Percentiles rank a stretch among this genome's conserved stretches.
Conservation (phyloP, 2,113 vertebrate genomes). For the Tringa solitaria region DNA sequence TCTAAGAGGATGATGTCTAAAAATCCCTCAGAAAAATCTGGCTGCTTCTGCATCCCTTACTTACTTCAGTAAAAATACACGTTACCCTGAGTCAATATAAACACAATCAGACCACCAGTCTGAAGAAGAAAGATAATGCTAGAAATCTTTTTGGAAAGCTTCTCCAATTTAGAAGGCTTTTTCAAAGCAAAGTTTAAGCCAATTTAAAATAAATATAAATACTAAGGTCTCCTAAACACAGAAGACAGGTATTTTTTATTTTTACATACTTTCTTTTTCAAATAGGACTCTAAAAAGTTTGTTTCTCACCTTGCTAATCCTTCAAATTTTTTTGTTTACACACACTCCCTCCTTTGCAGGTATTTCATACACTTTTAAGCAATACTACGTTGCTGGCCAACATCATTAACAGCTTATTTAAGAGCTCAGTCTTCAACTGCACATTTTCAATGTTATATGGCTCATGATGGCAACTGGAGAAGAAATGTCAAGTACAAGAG, state of each 20-base stretch:
- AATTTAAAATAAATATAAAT: background rate
- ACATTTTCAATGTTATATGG: background rate
- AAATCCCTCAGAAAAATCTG: background rate
- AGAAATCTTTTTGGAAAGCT: background rate
- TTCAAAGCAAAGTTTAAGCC: background rate
- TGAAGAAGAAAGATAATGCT: rapidly evolving
- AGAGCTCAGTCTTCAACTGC: background rate
- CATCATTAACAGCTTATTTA: background rate
- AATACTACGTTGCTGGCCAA: background rate
- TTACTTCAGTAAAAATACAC: background rate
- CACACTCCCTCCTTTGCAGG: background rate
- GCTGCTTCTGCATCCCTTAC: background rate
- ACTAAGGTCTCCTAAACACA: background rate
- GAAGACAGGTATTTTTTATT: background rate
- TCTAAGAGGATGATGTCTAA: background rate
- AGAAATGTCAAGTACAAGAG: background rate
- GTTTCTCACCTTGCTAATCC: background rate
- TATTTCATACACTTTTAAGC: background rate
- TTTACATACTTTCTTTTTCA: background rate
- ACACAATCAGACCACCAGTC: background rate
- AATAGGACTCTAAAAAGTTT: background rate
- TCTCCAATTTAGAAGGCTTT: background rate
- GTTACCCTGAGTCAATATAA: background rate
- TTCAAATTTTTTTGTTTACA: background rate
- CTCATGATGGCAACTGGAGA: background rate